Percentiles rank a stretch among this genome's conserved stretches.
phyloP scores from a whole-genome alignment of 2,797 vertebrate species.

The Hozukius guyotensis region DNA sequence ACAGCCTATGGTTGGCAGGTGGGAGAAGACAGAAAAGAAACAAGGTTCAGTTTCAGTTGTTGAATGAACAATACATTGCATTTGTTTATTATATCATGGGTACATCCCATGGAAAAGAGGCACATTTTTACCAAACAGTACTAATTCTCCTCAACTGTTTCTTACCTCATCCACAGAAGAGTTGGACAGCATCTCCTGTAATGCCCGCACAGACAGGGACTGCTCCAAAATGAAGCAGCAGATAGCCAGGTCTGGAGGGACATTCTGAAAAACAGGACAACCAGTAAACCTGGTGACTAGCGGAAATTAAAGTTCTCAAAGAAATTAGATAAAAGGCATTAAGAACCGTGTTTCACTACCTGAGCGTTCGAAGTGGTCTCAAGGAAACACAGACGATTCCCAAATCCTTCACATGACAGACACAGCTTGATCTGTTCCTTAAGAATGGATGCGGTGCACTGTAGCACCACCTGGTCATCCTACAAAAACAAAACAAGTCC shows the following conservation, averaged over 20 bases:
- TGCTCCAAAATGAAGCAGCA: slow-evolving; percentile 94
- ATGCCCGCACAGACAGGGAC: slow-evolving; percentile 90
- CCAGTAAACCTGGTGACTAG: neutral
- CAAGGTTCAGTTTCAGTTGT: slow-evolving; percentile 8
- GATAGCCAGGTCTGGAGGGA: slow-evolving; percentile 92
- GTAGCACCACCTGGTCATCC: slow-evolving; percentile 92
- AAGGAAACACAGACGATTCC: slow-evolving; percentile 92
- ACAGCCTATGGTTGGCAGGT: slow-evolving; percentile 71
- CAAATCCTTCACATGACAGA: slow-evolving; percentile 92
- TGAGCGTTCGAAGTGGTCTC: slow-evolving; percentile 94
- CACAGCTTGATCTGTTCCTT: slow-evolving; percentile 95
- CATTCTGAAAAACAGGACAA: slow-evolving; percentile 81
- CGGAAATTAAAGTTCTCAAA: neutral
- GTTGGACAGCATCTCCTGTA: slow-evolving; percentile 96
- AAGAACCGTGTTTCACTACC: slow-evolving; percentile 65
- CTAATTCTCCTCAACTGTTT: neutral
- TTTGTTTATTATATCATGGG: neutral
- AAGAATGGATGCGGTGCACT: slow-evolving; percentile 90
- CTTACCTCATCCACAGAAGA: slow-evolving; percentile 85
- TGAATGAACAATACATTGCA: neutral
- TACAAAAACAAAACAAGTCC: slow-evolving; percentile 48
- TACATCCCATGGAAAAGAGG: neutral
- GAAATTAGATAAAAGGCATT: neutral
- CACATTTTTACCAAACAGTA: neutral
- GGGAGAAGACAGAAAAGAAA: slow-evolving; percentile 27